Base-by-base conservation (phyloP, 2,113 vertebrate genomes). In the Eublepharis macularius region DNA sequence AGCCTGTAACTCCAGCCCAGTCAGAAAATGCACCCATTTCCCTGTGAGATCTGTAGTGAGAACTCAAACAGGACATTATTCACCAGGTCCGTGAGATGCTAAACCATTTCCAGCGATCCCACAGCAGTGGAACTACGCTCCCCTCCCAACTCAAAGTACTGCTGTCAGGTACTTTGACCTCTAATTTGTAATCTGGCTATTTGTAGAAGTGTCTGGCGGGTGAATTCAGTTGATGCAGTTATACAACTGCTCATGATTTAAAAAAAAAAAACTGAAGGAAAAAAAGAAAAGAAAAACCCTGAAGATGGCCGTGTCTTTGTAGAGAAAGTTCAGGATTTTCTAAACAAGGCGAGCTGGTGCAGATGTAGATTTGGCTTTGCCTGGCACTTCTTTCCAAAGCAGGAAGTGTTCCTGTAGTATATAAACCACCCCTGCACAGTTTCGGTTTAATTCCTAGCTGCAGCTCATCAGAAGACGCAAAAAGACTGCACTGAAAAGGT, bases 321-420 rank as follows among this genome's bases (percentile, higher is more conserved):
- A n/a, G 74, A 49, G 45, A 76, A 76, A 34, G 13, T 49, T 16
- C 21, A 17, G 60, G 2, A 32, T 24, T 60, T 47, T n/a, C 5
- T 16, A 66, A 45, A 13, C 45, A 29, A 60, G 2, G 14, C 12
- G 4, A 32, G 0, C 45, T 66, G 43, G 6, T 80, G 26, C 41
- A 47, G 12, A 43, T 32, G 26, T 65, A 47, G 19, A 2, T 34
- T 43, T 36, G 45, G 14, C 2, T 21, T 32, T 5, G 29, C 3
- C 29, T 21, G 26, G n/a, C 17, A 49, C 16, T 65, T 43, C 11
- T 65, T 29, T 41, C 4, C 41, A 70, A 49, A 70, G 19, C 80
- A 81, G 80, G 80, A 81, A 72, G 21, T 70, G 66, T 81, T 36
- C 80, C 47, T 29, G 11, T 34, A 54, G 70, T 81, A 72, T 81